Evolutionary conservation across 2,797 vertebrate genomes (phyloP), one percentile per base, ranked within the genome.

Genomic region (Lates japonicus): DNA sequence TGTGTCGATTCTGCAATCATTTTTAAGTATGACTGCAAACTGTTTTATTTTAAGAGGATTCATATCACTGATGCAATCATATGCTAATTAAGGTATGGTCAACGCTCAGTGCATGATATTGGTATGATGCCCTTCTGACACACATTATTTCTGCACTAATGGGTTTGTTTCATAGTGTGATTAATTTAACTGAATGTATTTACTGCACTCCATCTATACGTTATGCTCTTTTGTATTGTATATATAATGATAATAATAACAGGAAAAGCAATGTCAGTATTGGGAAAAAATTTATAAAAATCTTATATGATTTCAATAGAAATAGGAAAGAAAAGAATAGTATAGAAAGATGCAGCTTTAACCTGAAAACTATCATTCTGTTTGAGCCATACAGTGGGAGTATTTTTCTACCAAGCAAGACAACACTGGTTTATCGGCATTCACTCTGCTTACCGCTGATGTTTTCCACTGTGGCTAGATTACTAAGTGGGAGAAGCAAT

Each of bases 21-120:
- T 73, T 81, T n/a, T n/a, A 64, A 82, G 41, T 25, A 37, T 20
- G 59, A 70, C 60, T 67, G 77, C 51, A 78, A 84, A 79, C 78
- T 41, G 35, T 65, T 76, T 78, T 74, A 68, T 88, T 90, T 78
- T 67, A 65, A 76, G 78, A 17, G 63, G 31, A 80, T 65, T 73
- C 62, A 73, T 19, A 16, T 25, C 17, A 75, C 63, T 67, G 41
- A 82, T 52, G 59, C 39, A 72, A 14, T 83, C 49, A 75, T 49
- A 63, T 64, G 57, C 59, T 79, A 86, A 84, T 78, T 79, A 80
- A 61, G n/a, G 12, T 11, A 3, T 51, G 66, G 57, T 44, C 62
- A 70, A 37, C 69, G 49, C 67, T 51, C 58, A 62, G 61, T 51
- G 51, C 57, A 19, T 3, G 11, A 44, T 17, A 69, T 57, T 25